phyloP scores from a whole-genome alignment of 2,797 vertebrate species.

The Eospalax fontanierii region DNA sequence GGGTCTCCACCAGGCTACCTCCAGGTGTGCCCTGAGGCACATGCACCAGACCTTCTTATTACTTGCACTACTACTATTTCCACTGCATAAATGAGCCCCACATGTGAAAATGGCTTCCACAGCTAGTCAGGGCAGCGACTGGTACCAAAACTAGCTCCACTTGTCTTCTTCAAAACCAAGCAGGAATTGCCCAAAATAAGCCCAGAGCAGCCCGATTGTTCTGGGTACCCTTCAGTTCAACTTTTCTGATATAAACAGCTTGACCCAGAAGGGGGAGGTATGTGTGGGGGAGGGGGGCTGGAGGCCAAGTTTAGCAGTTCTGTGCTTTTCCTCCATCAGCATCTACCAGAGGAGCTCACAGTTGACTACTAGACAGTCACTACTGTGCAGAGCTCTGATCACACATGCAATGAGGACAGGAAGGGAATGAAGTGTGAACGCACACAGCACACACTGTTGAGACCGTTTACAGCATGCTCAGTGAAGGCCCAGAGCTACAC shows the following conservation, averaged over 20 bases:
- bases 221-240: neutral
- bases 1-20: neutral
- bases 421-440: neutral
- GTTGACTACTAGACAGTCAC: neutral
- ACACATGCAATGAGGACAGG: neutral
- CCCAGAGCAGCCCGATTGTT: neutral
- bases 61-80: neutral
- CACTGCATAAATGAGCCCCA: neutral
- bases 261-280: neutral
- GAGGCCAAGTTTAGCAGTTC: neutral
- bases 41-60: neutral
- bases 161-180: constrained; percentile 3
- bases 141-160: neutral
- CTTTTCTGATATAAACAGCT: neutral
- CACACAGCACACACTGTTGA: neutral
- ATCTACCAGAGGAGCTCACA: neutral
- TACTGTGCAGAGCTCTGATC: neutral
- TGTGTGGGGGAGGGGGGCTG: no score
- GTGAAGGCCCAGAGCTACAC: neutral
- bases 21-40: neutral
- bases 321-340: neutral
- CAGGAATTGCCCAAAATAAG: neutral
- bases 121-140: neutral
- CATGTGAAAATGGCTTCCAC: neutral
- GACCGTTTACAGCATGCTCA: neutral